Evolutionary conservation across 92 coral and sea anemone genomes (phyloP), one percentile per base, ranked within the genome.

Genomic region (Plumapathes pennacea): DNA sequence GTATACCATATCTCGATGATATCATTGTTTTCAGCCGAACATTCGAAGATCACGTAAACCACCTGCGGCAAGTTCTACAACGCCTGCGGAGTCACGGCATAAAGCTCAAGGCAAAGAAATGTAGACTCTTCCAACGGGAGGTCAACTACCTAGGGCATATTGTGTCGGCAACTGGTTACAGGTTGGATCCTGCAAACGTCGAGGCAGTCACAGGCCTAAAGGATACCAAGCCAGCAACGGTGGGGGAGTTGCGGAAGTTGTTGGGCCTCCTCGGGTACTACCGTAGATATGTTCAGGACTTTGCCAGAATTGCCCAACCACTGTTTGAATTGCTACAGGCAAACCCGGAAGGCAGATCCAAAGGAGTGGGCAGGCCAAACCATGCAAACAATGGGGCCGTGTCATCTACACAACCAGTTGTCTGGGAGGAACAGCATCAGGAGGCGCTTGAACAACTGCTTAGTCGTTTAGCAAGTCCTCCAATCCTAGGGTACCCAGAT

Each of bases 401-500:
- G 20, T 34, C 43, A 7, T 63, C 42, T 7, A 23, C 31, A 9
- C 10, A 17, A 17, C 27, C 13, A 0, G 29, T 63, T 11, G 7
- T 29, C 30, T 69, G 76, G 68, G 46, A 51, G 40, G 17, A 45
- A 42, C 47, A 44, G 46, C 76, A 45, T 18, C 44, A 46, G 32
- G 15, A 31, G 11, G 56, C 37, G 3, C 17, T 57, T 3, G 46
- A 69, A 13, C 15, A 19, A 18, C 73, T 60, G 33, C 23, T 37
- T 1, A 56, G 61, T 19, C 27, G 38, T 17, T 22, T 72, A 8
- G 39, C 46, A 21, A 37, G 38, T 21, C 62, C 80, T 9, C 71
- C 80, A n/a, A 61, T 61, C 34, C 50, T 70, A 3, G 78, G 55
- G 12, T 46, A 71, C 14, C 78, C 70, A 4, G 71, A 61, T 4